These are phyloP conservation scores for Lophochroa leadbeateri DNA, from an alignment of 2,113 vertebrate species.

Conservation along the genomic window DNA sequence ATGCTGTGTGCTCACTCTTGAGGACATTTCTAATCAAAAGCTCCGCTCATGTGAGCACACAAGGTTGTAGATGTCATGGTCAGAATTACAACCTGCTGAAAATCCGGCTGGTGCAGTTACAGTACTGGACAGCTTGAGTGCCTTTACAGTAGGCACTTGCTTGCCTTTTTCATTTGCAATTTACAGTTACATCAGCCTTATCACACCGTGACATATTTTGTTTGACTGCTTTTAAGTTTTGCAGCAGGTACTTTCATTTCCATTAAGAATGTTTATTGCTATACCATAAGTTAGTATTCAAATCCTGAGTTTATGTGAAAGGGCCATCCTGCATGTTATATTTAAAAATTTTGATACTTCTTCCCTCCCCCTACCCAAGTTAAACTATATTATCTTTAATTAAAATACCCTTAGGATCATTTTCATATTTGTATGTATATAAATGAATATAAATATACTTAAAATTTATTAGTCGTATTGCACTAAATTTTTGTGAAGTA, in stretches of 20 bases:
- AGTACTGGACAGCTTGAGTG: not conserved
- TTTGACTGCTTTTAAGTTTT: not conserved
- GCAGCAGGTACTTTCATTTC: not conserved
- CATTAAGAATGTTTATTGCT: not conserved
- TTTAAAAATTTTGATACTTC: not conserved
- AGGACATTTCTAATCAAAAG: not conserved
- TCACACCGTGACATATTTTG: not conserved
- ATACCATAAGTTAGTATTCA: not conserved
- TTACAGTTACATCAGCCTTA: not conserved
- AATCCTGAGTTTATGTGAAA: not conserved
- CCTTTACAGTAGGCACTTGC: not conserved
- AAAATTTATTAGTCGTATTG: not conserved
- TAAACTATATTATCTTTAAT: not conserved
- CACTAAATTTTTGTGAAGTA: not conserved
- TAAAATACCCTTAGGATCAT: not conserved
- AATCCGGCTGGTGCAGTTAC: not conserved
- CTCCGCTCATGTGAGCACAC: not conserved
- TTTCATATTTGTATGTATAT: not conserved
- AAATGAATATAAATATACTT: not conserved
- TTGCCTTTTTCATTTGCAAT: not conserved
- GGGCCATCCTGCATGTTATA: not conserved
- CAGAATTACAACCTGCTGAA: not conserved
- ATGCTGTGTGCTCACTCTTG: not conserved
- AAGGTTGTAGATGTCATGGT: not conserved
- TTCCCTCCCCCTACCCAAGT: not conserved